Conservation (phyloP, 2,797 vertebrate species). For the Sebastes itinus region DNA sequence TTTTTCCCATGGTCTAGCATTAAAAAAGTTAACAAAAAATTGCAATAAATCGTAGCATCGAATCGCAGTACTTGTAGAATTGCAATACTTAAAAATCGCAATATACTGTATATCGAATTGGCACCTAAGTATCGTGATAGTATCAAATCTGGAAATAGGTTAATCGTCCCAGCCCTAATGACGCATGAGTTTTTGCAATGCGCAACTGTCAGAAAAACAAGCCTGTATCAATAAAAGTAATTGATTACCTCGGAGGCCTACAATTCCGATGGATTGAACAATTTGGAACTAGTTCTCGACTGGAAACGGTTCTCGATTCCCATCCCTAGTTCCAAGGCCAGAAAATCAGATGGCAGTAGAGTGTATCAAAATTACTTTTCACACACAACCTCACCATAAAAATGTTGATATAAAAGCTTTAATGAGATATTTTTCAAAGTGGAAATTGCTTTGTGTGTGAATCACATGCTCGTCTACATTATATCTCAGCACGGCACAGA, state of each 20-base stretch:
- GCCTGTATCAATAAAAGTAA: neutral
- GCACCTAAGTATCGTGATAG: no score
- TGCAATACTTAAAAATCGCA: no score
- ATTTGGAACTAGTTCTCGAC: neutral
- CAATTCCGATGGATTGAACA: neutral
- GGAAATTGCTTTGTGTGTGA: slow-evolving; percentile 46
- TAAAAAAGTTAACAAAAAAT: no score
- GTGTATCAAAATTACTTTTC: slow-evolving; percentile 44
- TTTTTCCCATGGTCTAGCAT: no score
- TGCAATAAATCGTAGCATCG: no score
- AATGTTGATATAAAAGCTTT: slow-evolving; percentile 52
- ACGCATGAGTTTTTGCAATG: no score
- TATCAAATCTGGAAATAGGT: no score
- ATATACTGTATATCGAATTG: no score
- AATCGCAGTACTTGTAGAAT: no score
- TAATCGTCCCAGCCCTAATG: no score
- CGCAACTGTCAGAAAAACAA: no score
- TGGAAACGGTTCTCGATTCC: neutral
- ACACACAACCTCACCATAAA: slow-evolving; percentile 44
- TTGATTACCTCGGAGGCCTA: neutral
- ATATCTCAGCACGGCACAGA: slow-evolving; percentile 6
- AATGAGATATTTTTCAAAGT: slow-evolving; percentile 53
- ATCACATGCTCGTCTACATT: slow-evolving; percentile 19
- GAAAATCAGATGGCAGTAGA: slow-evolving; percentile 13
- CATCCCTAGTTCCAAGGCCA: neutral